Evolutionary conservation across 2,113 vertebrate genomes (phyloP).

Genomic region (Perca schrenkii): DNA sequence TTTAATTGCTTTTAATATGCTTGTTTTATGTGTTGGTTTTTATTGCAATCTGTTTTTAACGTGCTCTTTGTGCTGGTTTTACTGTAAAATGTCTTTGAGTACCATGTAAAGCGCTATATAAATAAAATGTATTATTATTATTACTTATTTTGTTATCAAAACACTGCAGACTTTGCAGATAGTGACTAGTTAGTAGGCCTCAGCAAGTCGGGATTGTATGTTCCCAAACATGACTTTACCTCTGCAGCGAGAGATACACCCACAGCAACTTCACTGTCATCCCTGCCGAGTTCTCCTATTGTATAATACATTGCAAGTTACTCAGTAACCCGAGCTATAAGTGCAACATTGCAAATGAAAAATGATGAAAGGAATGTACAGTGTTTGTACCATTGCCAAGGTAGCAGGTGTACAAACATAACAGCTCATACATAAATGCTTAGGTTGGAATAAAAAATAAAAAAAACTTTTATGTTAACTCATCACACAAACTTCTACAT

Average conservation of each 20-base stretch:
- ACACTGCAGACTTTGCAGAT: too few species aligned
- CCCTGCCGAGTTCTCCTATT: constrained; percentile 1
- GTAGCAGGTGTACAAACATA: constrained; percentile 44
- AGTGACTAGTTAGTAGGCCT: too few species aligned
- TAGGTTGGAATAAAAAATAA: constrained; percentile 9
- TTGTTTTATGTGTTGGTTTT: too few species aligned
- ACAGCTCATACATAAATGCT: constrained; percentile 44
- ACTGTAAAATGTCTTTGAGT: too few species aligned
- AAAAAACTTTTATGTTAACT: constrained; percentile 18
- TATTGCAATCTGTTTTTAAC: too few species aligned
- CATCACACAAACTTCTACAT: not conserved
- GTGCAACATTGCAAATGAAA: constrained; percentile 44
- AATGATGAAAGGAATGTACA: constrained; percentile 39
- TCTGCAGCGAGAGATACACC: constrained; percentile 27
- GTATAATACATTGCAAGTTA: constrained; percentile 11
- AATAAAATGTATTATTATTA: too few species aligned
- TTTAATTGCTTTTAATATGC: too few species aligned
- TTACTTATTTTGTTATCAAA: too few species aligned
- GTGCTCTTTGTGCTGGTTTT: too few species aligned
- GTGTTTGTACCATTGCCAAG: constrained; percentile 34
- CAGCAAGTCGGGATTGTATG: too few species aligned
- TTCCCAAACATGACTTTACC: not conserved
- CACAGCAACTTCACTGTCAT: constrained; percentile 31
- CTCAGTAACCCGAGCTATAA: constrained; percentile 19
- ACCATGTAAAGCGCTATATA: too few species aligned